Conservation (phyloP, 2,888 invertebrate genomes). For the Orchestes rusci region DNA sequence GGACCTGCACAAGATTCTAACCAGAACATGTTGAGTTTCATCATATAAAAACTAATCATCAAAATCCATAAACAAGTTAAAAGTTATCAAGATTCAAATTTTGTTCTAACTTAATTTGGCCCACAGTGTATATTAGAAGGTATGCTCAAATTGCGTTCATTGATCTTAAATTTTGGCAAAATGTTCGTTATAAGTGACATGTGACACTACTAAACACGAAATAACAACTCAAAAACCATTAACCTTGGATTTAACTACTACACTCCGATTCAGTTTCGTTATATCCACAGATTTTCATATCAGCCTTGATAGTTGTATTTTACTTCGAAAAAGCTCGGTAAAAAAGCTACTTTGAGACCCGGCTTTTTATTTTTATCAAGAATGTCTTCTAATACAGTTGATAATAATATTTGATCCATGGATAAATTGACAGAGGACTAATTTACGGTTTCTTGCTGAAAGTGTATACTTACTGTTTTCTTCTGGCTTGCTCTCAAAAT, state of each 20-base stretch:
- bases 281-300: slow-evolving; percentile 12
- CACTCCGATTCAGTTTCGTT: slow-evolving; percentile 6
- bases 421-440: too few relatives aligned
- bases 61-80: too few relatives aligned
- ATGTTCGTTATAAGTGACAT: slow-evolving; percentile 11
- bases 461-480: too few relatives aligned
- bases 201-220: slow-evolving; percentile 16
- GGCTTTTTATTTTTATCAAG: slow-evolving; percentile 11
- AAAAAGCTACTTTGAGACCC: too few relatives aligned
- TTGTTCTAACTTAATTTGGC: too few relatives aligned
- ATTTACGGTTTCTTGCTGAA: too few relatives aligned
- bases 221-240: slow-evolving; percentile 4
- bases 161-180: slow-evolving; percentile 11
- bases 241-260: slow-evolving; percentile 6
- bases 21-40: neutral
- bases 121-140: too few relatives aligned
- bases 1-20: slow-evolving; percentile 1
- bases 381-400: too few relatives aligned
- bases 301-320: slow-evolving; percentile 3
- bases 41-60: neutral
- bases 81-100: too few relatives aligned
- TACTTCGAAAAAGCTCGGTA: neutral
- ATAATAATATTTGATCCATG: too few relatives aligned
- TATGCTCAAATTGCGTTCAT: too few relatives aligned
- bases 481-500: too few relatives aligned